These are phyloP conservation scores for Metopolophium dirhodum DNA, from an alignment of 1,140 invertebrate genomes.

Conservation along the genomic window DNA sequence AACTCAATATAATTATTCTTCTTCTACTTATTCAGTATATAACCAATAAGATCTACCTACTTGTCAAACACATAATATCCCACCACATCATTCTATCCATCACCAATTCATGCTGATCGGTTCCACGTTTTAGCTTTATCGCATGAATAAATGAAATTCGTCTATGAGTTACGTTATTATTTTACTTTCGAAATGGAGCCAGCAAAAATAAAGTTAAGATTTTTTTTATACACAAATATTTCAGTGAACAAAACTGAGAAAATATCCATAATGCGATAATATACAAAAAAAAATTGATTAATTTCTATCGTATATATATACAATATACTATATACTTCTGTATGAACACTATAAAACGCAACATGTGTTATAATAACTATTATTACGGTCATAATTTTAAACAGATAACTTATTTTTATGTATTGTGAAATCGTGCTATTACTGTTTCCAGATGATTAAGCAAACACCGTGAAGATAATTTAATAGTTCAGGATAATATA, in stretches of 20 bases:
- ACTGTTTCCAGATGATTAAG: background rate
- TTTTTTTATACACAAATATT: background rate
- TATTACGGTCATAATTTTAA: slow-evolving; percentile 3
- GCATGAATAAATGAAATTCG: background rate
- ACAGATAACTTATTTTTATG: slow-evolving; percentile 3
- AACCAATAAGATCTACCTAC: too few species aligned
- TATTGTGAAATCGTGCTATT: background rate
- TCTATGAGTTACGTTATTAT: background rate
- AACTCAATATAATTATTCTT: too few species aligned
- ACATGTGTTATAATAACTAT: slow-evolving; percentile 9
- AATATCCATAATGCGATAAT: background rate
- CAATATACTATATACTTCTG: background rate
- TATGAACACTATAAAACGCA: background rate
- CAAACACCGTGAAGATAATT: background rate
- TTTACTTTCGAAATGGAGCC: background rate
- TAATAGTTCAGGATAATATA: background rate
- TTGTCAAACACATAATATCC: background rate
- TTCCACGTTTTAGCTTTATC: background rate
- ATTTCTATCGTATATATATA: background rate
- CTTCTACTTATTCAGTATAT: background rate
- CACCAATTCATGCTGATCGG: background rate
- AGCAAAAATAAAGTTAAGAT: background rate
- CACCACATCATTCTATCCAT: background rate
- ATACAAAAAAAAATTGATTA: background rate
- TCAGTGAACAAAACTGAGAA: background rate